Evolutionary conservation across 2,797 vertebrate genomes (phyloP), one percentile per base, ranked within the genome.

Genomic region (Erithacus rubecula): DNA sequence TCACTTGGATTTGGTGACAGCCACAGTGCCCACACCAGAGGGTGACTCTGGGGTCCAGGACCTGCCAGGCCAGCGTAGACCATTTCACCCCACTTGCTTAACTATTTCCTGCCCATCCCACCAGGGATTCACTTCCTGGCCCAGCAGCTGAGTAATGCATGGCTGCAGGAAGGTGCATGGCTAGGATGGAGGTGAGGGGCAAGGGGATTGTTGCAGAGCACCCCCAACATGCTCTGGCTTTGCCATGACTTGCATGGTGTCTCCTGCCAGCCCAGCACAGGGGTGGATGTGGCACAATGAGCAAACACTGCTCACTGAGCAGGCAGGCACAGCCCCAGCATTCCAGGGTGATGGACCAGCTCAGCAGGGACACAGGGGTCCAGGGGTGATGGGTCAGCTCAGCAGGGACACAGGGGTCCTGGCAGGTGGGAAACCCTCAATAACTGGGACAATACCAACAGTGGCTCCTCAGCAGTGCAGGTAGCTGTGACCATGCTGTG

Each of bases 21-120:
- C 43, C 10, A 22, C 1, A 0, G 49, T 85, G 77, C 70, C 84
- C 82, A 68, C 72, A 78, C 19, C 0, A 0, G 29, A 83, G 81
- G n/a, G 60, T 90, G 83, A 87, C 12, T 6, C 27, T 55, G 67
- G 76, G 84, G 72, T 92, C 90, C 16, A 27, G 44, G 85, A 91
- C 85, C 83, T 96, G 93, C 71, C 36, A 30, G 80, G 88, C 76
- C 77, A 86, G 83, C 7, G 0, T 4, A 3, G 79, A 29, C 65
- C 93, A 83, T 46, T 80, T 84, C 67, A 52, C 9, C 5, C 67
- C 62, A 39, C 51, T 68, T 80, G 85, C 78, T 92, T 89, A 93
- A 94, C 65, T 85, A 62, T 89, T 94, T 87, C 87, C 92, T 95
- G 93, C 92, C 90, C 89, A 83, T 95, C 93, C 94, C 62, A 2